Conservation (phyloP, 2,888 invertebrate species). For the Cheilosia pagana region DNA sequence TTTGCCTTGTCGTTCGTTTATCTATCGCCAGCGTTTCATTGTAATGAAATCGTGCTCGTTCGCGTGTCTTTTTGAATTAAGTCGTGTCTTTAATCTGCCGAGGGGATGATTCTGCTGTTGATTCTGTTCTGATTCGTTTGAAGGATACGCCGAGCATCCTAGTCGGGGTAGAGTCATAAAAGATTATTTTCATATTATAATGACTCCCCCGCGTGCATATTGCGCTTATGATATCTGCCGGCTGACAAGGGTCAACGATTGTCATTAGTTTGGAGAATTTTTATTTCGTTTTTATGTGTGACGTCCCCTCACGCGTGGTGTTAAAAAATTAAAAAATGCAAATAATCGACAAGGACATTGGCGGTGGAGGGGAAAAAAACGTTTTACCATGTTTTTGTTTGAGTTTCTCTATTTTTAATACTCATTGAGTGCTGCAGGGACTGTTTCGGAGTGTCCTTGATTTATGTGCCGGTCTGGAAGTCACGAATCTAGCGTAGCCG, state of each 20-base stretch:
- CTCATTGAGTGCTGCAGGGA: conserved; percentile 63
- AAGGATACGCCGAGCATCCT: conserved; percentile 36
- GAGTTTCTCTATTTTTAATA: conserved; percentile 49
- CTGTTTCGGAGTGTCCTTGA: conserved; percentile 53
- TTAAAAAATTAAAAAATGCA: conserved; percentile 70
- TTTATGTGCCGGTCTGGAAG: conserved; percentile 48
- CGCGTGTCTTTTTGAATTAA: conserved; percentile 44
- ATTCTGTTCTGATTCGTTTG: conserved; percentile 10
- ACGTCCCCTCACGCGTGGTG: conserved; percentile 34
- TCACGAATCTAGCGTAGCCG: conserved; percentile 48
- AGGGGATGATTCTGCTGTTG: conserved; percentile 5
- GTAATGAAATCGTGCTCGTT: conserved; percentile 60
- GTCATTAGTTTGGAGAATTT: conserved; percentile 46
- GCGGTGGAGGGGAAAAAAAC: conserved; percentile 13
- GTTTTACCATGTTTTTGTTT: conserved; percentile 49
- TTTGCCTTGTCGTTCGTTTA: conserved; percentile 23
- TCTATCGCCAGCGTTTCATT: conserved; percentile 43
- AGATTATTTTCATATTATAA: conserved; percentile 57
- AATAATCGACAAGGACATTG: conserved; percentile 51
- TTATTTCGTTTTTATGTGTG: background rate
- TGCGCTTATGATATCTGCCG: conserved; percentile 45
- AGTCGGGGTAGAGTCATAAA: conserved; percentile 35
- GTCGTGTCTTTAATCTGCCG: conserved; percentile 14
- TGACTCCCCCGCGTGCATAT: background rate
- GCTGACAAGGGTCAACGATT: conserved; percentile 62